Evolutionary conservation across 92 coral and sea anemone genomes (phyloP), one percentile per base, ranked within the genome.

Genomic region (Palythoa grandiflora): DNA sequence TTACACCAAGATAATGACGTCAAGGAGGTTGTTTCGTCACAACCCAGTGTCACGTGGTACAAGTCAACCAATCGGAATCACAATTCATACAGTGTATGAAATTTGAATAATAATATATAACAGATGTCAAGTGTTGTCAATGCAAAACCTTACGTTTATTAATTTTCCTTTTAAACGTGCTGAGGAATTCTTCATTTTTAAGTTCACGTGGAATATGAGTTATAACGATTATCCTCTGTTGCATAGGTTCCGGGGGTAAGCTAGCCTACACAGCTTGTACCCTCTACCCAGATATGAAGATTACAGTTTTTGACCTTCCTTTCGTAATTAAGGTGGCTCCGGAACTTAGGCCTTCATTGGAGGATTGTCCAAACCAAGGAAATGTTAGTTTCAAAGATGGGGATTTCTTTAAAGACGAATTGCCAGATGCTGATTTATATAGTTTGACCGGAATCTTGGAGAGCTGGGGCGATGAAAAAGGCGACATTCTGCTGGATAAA

Each of bases 401-500:
- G 36, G 89, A 95, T 77, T 89, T 95, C 81, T 93, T 95, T 66
- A 73, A 91, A 61, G 87, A 91, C 17, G 88, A 86, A 71, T 79
- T 95, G 60, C 98, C 98, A 35, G 74, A 80, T 76, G 94, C 95
- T 54, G 97, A 94, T 88, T 87, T 94, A 57, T 94, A 92, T 75
- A 86, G 87, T 50, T 65, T 94, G 91, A 83, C 84, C 1, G 89
- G 87, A 66, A 83, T 92, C 10, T 75, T 94, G 19, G 94, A 88
- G 52, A 93, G 89, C 92, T 94, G 95, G 95, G 65, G 92, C 21
- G 92, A 88, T 7, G 90, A 93, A 10, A 90, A 89, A 77, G 87
- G 91, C 9, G 91, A 92, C 53, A 2, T 89, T 40, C 80, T 94
- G 15, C 83, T 94, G 20, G 52, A 61, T 1, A 94, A 94, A 37